Evolutionary conservation across 2,888 invertebrate species (phyloP).

Genomic region (Cristatella mucedo): DNA sequence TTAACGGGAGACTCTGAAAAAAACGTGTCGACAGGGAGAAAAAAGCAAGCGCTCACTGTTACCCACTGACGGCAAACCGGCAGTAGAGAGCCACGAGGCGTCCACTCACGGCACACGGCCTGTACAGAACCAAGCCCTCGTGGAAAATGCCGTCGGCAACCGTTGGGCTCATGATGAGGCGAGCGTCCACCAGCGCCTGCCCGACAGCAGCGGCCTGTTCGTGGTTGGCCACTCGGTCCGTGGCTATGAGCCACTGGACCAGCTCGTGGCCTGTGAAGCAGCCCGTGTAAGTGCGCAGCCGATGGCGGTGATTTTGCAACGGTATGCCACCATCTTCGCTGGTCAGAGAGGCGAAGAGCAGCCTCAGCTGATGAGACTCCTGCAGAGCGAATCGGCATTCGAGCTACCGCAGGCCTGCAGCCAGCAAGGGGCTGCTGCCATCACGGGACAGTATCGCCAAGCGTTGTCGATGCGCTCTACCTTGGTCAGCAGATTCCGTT

Average conservation of each 20-base stretch:
- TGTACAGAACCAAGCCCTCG: conserved; percentile 49
- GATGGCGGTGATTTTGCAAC: conserved; percentile 50
- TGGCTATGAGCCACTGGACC: conserved; percentile 65
- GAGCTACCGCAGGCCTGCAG: too few species aligned
- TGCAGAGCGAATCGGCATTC: conserved; percentile 15
- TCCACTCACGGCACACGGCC: conserved; percentile 35
- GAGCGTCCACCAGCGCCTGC: conserved; percentile 58
- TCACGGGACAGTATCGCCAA: too few species aligned
- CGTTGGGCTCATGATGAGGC: conserved; percentile 50
- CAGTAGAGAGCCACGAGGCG: neutral
- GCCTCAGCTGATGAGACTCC: conserved; percentile 44
- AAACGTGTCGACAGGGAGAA: too few species aligned
- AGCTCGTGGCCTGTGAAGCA: conserved; percentile 65
- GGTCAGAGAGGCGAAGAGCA: conserved; percentile 49
- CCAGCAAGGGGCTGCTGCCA: too few species aligned
- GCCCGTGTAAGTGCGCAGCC: conserved; percentile 54
- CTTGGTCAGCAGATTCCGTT: conserved; percentile 1
- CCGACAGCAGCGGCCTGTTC: conserved; percentile 53
- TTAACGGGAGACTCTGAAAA: too few species aligned
- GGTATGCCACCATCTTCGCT: conserved; percentile 45
- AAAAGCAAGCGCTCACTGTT: too few species aligned
- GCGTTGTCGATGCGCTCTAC: too few species aligned
- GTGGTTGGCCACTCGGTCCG: conserved; percentile 52
- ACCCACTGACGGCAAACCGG: too few species aligned
- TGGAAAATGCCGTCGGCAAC: conserved; percentile 45